phyloP scores from a whole-genome alignment of 2,797 vertebrate genomes.

The Mionectes olivaceus region DNA sequence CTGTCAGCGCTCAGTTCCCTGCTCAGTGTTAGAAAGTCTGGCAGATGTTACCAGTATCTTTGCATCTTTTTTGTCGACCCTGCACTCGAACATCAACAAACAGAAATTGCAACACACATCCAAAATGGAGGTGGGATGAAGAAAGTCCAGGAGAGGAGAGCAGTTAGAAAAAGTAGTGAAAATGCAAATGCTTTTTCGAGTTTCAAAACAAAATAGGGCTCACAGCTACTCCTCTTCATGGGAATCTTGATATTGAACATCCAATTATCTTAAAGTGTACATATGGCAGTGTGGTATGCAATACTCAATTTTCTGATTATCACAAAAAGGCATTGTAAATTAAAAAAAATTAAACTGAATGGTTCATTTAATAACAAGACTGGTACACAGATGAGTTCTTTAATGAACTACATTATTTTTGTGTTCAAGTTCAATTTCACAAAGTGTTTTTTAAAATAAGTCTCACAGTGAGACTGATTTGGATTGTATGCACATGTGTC shows the following conservation, averaged over 20 bases:
- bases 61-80: background rate
- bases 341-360: constrained; percentile 17
- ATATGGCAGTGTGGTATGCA: background rate
- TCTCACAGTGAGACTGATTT: background rate
- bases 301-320: background rate
- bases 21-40: background rate
- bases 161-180: background rate
- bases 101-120: background rate
- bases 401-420: constrained; percentile 19
- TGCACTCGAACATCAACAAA: background rate
- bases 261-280: constrained; percentile 19
- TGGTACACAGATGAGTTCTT: background rate
- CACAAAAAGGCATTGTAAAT: background rate
- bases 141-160: background rate
- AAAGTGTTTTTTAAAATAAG: constrained; percentile 5
- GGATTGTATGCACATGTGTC: background rate
- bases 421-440: background rate
- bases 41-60: background rate
- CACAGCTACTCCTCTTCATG: background rate
- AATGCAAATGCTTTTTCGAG: background rate
- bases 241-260: background rate
- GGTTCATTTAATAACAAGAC: constrained; percentile 11
- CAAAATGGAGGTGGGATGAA: background rate
- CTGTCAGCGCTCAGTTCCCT: background rate
- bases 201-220: background rate